Percentiles rank a stretch among this genome's conserved stretches.
These are phyloP conservation scores for Coregonus clupeaformis DNA, from an alignment of 2,113 vertebrate genomes.

Conservation along the genomic window DNA sequence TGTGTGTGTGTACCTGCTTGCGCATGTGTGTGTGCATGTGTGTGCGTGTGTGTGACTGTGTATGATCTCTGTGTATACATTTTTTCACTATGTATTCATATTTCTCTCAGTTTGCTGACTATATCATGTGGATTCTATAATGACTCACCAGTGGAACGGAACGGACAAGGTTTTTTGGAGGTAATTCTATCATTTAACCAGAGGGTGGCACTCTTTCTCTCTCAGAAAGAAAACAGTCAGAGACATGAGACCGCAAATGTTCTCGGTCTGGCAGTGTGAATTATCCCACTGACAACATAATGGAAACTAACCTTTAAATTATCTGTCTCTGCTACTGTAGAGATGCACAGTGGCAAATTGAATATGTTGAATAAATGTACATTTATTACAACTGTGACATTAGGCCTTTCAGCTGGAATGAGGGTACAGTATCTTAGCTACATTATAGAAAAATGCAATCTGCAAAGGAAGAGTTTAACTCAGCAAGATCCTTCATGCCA, in stretches of 20 bases:
- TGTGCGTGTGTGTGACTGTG: too few relatives aligned
- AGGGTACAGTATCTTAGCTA: not conserved
- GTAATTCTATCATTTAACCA: slow-evolving; percentile 43
- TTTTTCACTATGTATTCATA: too few relatives aligned
- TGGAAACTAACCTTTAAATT: slow-evolving; percentile 26
- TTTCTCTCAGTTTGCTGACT: not conserved
- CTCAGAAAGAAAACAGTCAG: slow-evolving; percentile 16
- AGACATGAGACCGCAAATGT: slow-evolving; percentile 10
- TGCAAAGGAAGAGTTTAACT: not conserved
- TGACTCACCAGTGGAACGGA: too few relatives aligned
- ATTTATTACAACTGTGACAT: slow-evolving; percentile 6
- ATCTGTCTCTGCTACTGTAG: slow-evolving; percentile 9
- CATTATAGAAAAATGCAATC: slow-evolving; percentile 25
- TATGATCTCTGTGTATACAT: not conserved
- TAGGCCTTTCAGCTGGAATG: slow-evolving; percentile 8
- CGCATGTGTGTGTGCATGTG: not conserved
- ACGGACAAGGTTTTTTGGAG: not conserved
- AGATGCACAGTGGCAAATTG: slow-evolving; percentile 1
- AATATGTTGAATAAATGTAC: slow-evolving; percentile 13
- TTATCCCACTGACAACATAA: slow-evolving; percentile 12
- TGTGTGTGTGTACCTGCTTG: slow-evolving; percentile 32
- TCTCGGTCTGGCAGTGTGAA: slow-evolving; percentile 10
- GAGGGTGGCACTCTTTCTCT: slow-evolving; percentile 62
- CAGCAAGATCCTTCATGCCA: slow-evolving; percentile 7
- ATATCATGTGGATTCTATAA: not conserved